Conservation (phyloP, 2,888 invertebrate genomes). For the Thera britannica region DNA sequence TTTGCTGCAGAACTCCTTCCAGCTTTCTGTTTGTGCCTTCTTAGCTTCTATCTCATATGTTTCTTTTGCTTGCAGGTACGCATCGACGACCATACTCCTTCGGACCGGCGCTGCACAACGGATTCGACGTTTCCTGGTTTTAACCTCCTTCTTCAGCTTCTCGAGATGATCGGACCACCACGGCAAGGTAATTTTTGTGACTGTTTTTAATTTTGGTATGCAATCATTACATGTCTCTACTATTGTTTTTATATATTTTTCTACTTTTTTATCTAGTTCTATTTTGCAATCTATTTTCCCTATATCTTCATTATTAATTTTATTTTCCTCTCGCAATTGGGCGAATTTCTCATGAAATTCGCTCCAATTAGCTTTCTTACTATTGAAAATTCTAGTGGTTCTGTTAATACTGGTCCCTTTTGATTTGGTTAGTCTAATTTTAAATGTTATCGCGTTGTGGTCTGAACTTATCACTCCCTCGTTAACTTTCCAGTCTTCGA, state of each 20-base stretch:
- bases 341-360: neutral
- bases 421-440: slow-evolving; percentile 24
- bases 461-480: slow-evolving; percentile 25
- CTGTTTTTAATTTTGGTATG: neutral
- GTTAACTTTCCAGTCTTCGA: slow-evolving; percentile 4
- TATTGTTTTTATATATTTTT: neutral
- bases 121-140: slow-evolving; percentile 8
- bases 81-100: neutral
- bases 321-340: neutral
- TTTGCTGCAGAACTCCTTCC: too few relatives aligned
- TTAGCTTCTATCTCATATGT: slow-evolving; percentile 5
- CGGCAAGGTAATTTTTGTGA: slow-evolving; percentile 17
- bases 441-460: slow-evolving; percentile 41
- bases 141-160: neutral
- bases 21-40: too few relatives aligned
- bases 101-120: neutral
- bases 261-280: neutral
- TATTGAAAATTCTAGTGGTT: slow-evolving; percentile 7
- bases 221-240: neutral
- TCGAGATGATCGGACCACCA: slow-evolving; percentile 8
- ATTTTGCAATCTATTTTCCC: slow-evolving; percentile 9
- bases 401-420: slow-evolving; percentile 15
- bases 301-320: neutral
- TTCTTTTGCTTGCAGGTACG: neutral
- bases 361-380: slow-evolving; percentile 3